Base-by-base conservation (phyloP, 1,140 invertebrate genomes). In the Meloidogyne exigua region DNA sequence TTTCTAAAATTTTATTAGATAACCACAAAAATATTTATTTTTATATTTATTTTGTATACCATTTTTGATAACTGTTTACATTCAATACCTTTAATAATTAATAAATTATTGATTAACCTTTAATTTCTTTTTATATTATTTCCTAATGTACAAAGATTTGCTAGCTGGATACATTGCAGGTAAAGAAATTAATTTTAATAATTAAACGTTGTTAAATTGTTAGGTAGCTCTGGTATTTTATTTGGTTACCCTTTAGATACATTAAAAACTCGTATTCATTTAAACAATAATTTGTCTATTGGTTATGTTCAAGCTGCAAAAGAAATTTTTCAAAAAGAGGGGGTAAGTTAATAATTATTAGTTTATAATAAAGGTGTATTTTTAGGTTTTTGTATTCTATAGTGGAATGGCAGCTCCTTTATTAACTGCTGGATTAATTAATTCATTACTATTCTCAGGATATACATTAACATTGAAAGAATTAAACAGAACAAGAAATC, bases 381-480 rank as follows among this genome's bases (percentile, higher is more conserved):
- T 66, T 26, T 15, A 66, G 66, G 12, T 25, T 18, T 42, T 21
- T 18, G 18, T 21, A 9, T 42, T 68, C 15, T 68, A 68, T 68
- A 32, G 21, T 7, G 66, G 66, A 36, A 32, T 68, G 66, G 2
- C 66, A 9, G 66, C 21, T 18, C 66, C 66, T n/a, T 68, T 68
- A 25, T n/a, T 68, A 21, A 21, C 28, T 42, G n/a, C 66, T 21
- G 66, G 66, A 23, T 21, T 68, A 36, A 32, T 68, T 32, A 68
- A 68, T 42, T 18, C 66, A n/a, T 42, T 68, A 18, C 66, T 68
- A 5, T 68, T 68, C 15, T 32, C 66, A 21, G 66, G 66, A 32
- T 68, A 68, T 42, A 68, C 66, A 32, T 32, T 68, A 32, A 68
- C 66, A 23, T 68, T 68, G 21, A 32, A 42, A 68, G 66, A 32